These are phyloP conservation scores for Elmis aenea DNA, from an alignment of 2,888 invertebrate genomes.

Conservation along the genomic window DNA sequence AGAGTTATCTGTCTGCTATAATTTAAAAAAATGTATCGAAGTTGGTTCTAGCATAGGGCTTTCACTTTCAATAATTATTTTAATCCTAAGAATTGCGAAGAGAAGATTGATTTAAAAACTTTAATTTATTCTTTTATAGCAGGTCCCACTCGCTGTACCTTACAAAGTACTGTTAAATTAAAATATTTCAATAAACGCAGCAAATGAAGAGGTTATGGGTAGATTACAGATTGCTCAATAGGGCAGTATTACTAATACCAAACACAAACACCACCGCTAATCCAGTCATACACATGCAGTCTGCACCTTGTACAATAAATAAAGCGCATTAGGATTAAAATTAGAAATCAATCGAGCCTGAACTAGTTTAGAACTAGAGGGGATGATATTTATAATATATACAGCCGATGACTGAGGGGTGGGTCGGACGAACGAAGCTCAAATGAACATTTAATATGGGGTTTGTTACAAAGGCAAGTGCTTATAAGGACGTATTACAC, in stretches of 20 bases:
- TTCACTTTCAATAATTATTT: no score
- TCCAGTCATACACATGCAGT: conserved; percentile 23
- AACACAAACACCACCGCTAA: conserved; percentile 29
- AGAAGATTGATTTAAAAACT: no score
- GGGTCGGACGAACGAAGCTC: conserved; percentile 31
- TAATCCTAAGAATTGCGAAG: no score
- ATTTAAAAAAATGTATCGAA: no score
- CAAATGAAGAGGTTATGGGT: conserved; percentile 2
- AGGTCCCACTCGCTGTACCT: no score
- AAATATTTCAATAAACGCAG: no score
- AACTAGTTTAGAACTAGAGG: conserved; percentile 19
- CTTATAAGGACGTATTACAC: conserved; percentile 10
- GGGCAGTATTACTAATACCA: conserved; percentile 21
- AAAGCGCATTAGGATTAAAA: conserved; percentile 41
- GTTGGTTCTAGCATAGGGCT: no score
- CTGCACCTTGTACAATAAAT: conserved; percentile 33
- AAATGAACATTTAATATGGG: conserved; percentile 47
- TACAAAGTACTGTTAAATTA: no score
- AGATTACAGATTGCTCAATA: conserved; percentile 16
- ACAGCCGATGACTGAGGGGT: conserved; percentile 20
- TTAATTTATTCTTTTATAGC: no score
- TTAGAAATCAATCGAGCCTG: conserved; percentile 40
- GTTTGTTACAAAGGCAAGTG: conserved; percentile 36
- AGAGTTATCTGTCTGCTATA: no score
- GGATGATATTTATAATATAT: conserved; percentile 12